These are phyloP conservation scores for Phodopus roborovskii DNA, from an alignment of 2,113 vertebrate species.

Conservation along the genomic window DNA sequence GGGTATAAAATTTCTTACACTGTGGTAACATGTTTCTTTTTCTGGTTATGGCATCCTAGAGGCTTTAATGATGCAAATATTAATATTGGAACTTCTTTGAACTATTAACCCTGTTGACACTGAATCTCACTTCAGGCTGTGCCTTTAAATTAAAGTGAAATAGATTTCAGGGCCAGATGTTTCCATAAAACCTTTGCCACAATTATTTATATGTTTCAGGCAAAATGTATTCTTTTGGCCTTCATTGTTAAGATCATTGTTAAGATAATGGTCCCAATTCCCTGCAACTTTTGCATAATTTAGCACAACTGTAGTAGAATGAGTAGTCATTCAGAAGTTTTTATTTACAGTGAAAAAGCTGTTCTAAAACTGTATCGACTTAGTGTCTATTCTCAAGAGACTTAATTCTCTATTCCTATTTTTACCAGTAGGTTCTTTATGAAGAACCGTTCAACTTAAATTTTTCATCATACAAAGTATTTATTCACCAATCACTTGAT, in stretches of 20 bases:
- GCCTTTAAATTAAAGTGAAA: conserved; percentile 51
- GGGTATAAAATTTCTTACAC: conserved; percentile 48
- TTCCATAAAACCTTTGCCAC: conserved; percentile 41
- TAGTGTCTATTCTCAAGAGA: conserved; percentile 14
- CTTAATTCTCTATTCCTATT: neutral
- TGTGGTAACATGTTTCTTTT: conserved; percentile 13
- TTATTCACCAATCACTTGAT: neutral
- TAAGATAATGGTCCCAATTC: neutral
- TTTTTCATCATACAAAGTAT: neutral
- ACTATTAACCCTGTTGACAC: conserved; percentile 20
- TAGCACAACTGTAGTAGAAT: conserved; percentile 22
- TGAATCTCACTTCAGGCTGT: conserved; percentile 55
- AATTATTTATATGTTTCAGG: conserved; percentile 52
- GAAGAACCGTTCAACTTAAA: conserved; percentile 35
- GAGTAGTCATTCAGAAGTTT: neutral
- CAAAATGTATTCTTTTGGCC: conserved; percentile 9
- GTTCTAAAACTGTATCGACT: neutral
- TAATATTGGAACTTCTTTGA: conserved; percentile 47
- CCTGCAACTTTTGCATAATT: neutral
- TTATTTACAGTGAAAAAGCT: neutral
- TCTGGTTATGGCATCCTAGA: neutral
- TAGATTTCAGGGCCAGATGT: conserved; percentile 30
- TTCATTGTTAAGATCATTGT: neutral
- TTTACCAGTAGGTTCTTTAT: neutral
- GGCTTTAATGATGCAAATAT: neutral